A percentile compares a stretch with the other conserved stretches of the same genome.
These are phyloP conservation scores for Campoplex capitator DNA, from an alignment of 2,888 invertebrate species.

Conservation along the genomic window DNA sequence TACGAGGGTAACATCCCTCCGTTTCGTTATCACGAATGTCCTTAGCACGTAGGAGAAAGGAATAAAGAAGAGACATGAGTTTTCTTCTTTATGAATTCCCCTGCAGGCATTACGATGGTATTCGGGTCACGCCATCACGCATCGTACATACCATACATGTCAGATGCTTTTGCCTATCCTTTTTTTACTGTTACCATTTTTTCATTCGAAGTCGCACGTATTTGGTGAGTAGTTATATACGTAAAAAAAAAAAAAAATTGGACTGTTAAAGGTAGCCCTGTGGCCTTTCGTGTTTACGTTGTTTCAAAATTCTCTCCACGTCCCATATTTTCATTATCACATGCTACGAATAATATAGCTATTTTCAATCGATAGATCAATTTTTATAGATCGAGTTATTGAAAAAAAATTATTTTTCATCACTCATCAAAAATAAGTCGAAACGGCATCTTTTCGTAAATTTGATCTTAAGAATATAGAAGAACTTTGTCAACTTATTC, in stretches of 20 bases:
- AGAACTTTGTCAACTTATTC: no score
- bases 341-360: no score
- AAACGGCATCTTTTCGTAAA: no score
- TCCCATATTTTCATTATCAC: not conserved
- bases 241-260: not conserved
- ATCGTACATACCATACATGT: slow-evolving; percentile 29
- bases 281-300: not conserved
- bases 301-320: not conserved
- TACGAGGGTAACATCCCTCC: slow-evolving; percentile 11
- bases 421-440: no score
- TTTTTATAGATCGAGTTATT: no score
- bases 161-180: slow-evolving; percentile 36
- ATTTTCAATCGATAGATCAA: no score
- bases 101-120: slow-evolving; percentile 38
- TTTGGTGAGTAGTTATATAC: slow-evolving; percentile 2
- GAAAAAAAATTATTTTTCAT: no score
- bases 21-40: not conserved
- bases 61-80: slow-evolving; percentile 8
- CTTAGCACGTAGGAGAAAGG: slow-evolving; percentile 15
- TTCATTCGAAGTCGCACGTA: not conserved
- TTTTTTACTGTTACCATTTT: slow-evolving; percentile 13
- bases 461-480: no score
- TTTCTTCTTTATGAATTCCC: slow-evolving; percentile 39
- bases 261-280: not conserved
- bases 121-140: slow-evolving; percentile 56